Evolutionary conservation across 2,888 invertebrate species (phyloP).

Genomic region (Notodonta ziczac): DNA sequence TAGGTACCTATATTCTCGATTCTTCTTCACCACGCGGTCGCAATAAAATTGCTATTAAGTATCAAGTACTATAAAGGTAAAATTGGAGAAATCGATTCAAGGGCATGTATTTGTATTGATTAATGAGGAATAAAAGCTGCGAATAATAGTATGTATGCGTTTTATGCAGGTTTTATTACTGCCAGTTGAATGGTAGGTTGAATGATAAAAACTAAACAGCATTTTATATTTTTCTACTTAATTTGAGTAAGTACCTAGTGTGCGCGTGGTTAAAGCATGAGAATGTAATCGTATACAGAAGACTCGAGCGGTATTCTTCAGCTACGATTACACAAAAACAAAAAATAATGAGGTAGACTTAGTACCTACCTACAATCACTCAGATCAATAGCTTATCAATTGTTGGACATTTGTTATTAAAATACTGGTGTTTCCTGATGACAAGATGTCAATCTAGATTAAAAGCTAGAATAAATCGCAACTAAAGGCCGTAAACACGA

Average conservation of each 20-base stretch:
- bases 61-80: constrained; percentile 17
- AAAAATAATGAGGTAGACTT: no score
- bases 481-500: background rate
- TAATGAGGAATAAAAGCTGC: constrained; percentile 18
- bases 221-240: no score
- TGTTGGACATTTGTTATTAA: constrained; percentile 29
- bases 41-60: constrained; percentile 7
- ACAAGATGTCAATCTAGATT: constrained; percentile 33
- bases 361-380: no score
- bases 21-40: background rate
- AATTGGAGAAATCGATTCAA: constrained; percentile 41
- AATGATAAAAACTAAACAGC: no score
- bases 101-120: constrained; percentile 33
- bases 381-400: background rate
- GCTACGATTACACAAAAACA: no score
- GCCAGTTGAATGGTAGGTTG: no score
- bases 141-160: constrained; percentile 11
- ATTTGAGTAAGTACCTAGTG: no score
- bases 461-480: constrained; percentile 8
- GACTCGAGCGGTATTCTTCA: no score
- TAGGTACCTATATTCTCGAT: background rate
- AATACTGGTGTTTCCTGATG: constrained; percentile 27
- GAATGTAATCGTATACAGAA: no score
- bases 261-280: no score
- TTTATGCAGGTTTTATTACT: background rate